Base-by-base conservation (phyloP, 2,888 invertebrate genomes). In the Temnothorax unifasciatus region DNA sequence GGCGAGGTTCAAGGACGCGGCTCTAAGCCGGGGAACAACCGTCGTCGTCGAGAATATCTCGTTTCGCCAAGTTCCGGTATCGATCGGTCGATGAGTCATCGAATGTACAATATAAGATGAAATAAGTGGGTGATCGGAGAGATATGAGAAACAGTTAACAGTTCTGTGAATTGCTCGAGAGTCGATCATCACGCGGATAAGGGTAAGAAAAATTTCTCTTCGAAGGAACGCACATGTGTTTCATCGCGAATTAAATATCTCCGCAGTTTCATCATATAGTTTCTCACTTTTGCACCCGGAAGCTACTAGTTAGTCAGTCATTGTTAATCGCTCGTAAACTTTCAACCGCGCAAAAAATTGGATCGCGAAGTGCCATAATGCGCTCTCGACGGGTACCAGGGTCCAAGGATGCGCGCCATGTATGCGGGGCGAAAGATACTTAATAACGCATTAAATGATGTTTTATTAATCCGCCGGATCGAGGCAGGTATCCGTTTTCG, bases 1-100 rank as follows among this genome's bases (percentile, higher is more conserved):
- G 88, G 86, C 88, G 86, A 90, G 90, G 90, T 90, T 90, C 90
- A 90, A 90, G 90, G 90, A 89, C 88, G 86, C 66, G 82, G 71
- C 77, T 87, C 84, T 79, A 82, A 88, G 89, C 64, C 69, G 44
- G 68, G 6, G 41, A 68, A 68, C 54, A 57, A 29, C 9, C 69
- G 54, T 54, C 68, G 54, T 54, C 68, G 79, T 86, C 83, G 82
- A 73, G 71, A 81, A 68, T 84, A 64, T 29, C 85, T 85, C 79
- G 88, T 86, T 88, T 84, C 82, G 85, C 85, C 52, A 85, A 88
- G 89, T 89, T 89, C 89, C 89, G 89, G 89, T 88, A 89, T 87
- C 89, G 79, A 84, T 52, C 38, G 41, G 69, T 61, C 82, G 87
- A 84, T 89, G 89, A 89, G 84, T 89, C 89, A 89, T 66, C 74